These are phyloP conservation scores for Heliconius sara DNA, from an alignment of 2,888 invertebrate species.

Conservation along the genomic window DNA sequence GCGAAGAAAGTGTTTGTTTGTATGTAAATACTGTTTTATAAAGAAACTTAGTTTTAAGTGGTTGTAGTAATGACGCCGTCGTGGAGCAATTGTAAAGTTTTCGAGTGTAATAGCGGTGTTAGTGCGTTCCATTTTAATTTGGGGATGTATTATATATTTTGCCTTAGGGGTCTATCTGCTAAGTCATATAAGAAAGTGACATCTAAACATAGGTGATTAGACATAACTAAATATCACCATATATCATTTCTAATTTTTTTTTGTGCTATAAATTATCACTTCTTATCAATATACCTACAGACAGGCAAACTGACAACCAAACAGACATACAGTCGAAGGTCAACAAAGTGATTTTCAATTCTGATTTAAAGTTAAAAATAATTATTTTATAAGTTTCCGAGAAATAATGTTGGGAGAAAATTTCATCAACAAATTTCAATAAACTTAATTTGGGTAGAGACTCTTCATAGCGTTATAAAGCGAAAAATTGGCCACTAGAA, in stretches of 20 bases:
- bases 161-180: not conserved
- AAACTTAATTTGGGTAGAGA: conserved; percentile 10
- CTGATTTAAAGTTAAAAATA: not conserved
- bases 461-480: conserved; percentile 12
- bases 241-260: no score
- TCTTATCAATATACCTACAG: no score
- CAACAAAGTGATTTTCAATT: not conserved
- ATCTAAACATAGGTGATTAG: no score
- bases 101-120: not conserved
- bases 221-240: no score
- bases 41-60: not conserved
- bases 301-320: not conserved
- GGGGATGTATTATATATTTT: not conserved
- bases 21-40: conserved; percentile 7
- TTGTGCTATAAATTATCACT: no score
- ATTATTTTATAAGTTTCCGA: not conserved
- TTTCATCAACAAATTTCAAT: conserved; percentile 5
- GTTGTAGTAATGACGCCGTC: not conserved
- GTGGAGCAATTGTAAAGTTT: not conserved
- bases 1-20: not conserved
- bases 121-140: not conserved
- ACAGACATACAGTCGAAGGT: not conserved
- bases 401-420: not conserved
- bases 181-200: no score
- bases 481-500: conserved; percentile 1